A percentile compares a stretch with the other conserved stretches of the same genome.
Conservation (phyloP, 2,797 vertebrate species). For the Parambassis ranga region DNA sequence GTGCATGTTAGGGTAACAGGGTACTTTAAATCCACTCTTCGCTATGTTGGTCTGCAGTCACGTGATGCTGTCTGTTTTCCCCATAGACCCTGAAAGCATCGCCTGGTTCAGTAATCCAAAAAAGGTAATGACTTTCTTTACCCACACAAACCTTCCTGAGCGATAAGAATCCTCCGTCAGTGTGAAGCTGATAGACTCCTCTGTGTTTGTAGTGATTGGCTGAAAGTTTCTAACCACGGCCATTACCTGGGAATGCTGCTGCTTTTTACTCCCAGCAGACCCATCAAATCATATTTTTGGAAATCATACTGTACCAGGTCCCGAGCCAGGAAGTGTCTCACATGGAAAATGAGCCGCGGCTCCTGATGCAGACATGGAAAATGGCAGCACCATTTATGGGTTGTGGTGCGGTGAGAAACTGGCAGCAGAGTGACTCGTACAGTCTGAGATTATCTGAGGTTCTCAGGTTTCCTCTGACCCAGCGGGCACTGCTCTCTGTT, state of each 20-base stretch:
- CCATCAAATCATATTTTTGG: conserved; percentile 35
- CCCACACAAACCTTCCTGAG: not conserved
- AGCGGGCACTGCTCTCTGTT: not conserved
- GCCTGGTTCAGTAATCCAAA: not conserved
- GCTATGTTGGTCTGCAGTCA: not conserved
- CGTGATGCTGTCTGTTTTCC: not conserved
- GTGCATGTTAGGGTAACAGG: too few relatives aligned
- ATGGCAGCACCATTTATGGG: conserved; percentile 48
- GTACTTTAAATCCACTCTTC: too few relatives aligned
- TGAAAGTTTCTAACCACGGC: not conserved
- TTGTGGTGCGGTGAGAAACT: conserved; percentile 5
- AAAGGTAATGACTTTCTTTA: not conserved
- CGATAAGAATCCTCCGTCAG: not conserved
- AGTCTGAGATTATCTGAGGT: conserved; percentile 30
- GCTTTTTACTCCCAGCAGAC: conserved; percentile 20
- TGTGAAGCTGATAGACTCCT: not conserved
- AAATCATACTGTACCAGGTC: conserved; percentile 12
- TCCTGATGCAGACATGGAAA: conserved; percentile 36
- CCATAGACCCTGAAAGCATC: not conserved
- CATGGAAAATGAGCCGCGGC: conserved; percentile 40
- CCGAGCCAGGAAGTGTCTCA: conserved; percentile 21
- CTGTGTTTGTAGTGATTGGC: not conserved
- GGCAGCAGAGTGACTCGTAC: not conserved
- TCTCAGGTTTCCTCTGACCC: conserved; percentile 18
- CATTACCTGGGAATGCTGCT: conserved; percentile 29